These are phyloP conservation scores for Oryzias woworae DNA, from an alignment of 2,113 vertebrate species.

Conservation along the genomic window DNA sequence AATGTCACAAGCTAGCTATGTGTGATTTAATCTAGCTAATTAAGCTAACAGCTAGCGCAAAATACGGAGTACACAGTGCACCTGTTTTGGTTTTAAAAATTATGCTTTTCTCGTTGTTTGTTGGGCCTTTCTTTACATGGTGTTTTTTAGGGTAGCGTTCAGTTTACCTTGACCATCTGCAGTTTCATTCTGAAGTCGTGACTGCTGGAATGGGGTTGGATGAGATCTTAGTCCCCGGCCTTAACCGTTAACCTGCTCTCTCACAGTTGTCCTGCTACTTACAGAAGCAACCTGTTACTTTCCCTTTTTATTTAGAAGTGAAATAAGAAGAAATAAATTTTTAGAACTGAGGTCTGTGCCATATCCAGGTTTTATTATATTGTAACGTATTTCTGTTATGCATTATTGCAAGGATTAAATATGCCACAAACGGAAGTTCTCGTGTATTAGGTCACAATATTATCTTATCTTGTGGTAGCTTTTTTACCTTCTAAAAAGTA, in stretches of 20 bases:
- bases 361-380: too few species aligned
- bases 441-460: too few species aligned
- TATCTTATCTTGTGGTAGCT: too few species aligned
- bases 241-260: slow-evolving; percentile 16
- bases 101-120: too few species aligned
- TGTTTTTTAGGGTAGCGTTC: too few species aligned
- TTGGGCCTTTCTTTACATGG: too few species aligned
- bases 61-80: neutral
- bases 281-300: neutral
- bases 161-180: slow-evolving; percentile 20
- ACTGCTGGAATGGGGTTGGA: slow-evolving; percentile 52
- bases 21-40: slow-evolving; percentile 47
- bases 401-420: too few species aligned
- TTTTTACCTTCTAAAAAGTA: too few species aligned
- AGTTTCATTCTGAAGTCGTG: slow-evolving; percentile 56
- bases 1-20: slow-evolving; percentile 40
- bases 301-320: neutral
- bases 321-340: too few species aligned
- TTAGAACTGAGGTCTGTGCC: too few species aligned
- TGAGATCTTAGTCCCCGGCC: slow-evolving; percentile 44
- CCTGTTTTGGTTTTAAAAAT: neutral
- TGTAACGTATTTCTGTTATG: too few species aligned
- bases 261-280: neutral
- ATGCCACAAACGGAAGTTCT: too few species aligned
- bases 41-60: slow-evolving; percentile 35